Base-by-base conservation (phyloP, 92 coral and sea anemone genomes). In the Desmophyllum pertusum region DNA sequence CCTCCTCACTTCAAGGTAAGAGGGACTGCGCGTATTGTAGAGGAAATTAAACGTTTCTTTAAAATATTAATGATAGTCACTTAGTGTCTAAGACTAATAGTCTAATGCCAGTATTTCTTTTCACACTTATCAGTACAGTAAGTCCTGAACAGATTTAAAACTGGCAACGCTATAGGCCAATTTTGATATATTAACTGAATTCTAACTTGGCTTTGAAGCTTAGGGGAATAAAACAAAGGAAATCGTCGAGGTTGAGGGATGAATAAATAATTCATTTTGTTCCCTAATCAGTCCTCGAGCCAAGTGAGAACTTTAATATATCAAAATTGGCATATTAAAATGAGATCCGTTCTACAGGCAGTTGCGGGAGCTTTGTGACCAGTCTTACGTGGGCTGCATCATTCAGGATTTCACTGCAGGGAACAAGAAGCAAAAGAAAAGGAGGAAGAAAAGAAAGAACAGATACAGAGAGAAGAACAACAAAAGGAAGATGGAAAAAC, bases 401-500 rank as follows among this genome's bases (percentile, higher is more conserved):
- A 5, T 66, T 1, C 61, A 43, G 42, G 37, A 68, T 43, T 46
- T 65, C 35, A 19, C n/a, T 3, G 74, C 30, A 52, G 21, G 5
- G 1, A 42, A 10, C 15, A 65, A 79, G 35, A 64, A 65, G 70
- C 57, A 64, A 42, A 42, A 7, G 40, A 62, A 45, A 30, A 78
- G 30, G 59, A 62, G 63, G 73, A 61, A 41, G 59, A 63, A 41
- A 40, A 8, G 59, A 65, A 78, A 25, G 30, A 61, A 17, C 18
- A 42, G 59, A 25, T 63, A 61, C 3, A 63, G 5, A 61, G 51
- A 40, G 21, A 77, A 37, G 36, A 55, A 61, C 15, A 43, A 46
- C 57, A 72, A 72, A 30, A 72, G n/a, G 45, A 64, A 79, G 83
- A 42, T 15, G 63, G 45, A 65, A 21, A 65, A 7, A 50, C 73